A percentile compares a stretch with the other conserved stretches of the same genome.
These are phyloP conservation scores for Gobio occitaniae DNA, from an alignment of 2,797 vertebrate species.

Conservation along the genomic window DNA sequence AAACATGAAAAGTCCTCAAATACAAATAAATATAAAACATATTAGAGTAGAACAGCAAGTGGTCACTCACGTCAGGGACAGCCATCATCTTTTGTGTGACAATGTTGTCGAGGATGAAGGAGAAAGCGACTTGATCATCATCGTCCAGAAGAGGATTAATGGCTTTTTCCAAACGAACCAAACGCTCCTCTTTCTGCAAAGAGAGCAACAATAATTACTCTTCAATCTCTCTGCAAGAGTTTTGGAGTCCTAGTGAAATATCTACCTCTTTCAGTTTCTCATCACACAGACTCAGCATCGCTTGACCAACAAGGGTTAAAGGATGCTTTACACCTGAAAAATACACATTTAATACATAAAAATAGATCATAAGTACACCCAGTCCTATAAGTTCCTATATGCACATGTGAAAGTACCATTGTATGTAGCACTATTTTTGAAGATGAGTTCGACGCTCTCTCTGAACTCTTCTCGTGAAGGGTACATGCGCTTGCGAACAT, in stretches of 20 bases:
- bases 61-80: constrained; percentile 89
- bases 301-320: constrained; percentile 95
- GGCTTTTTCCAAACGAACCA: constrained; percentile 96
- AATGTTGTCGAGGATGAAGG: constrained; percentile 99
- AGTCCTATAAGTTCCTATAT: neutral
- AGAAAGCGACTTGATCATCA: constrained; percentile 98
- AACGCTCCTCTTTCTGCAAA: constrained; percentile 92
- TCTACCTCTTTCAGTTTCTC: constrained; percentile 95
- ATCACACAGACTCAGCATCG: constrained; percentile 96
- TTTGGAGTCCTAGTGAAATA: constrained; percentile 1
- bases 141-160: constrained; percentile 98
- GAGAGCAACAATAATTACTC: constrained; percentile 11
- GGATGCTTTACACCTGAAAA: constrained; percentile 92
- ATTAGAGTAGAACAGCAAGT: neutral
- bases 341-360: neutral
- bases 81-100: constrained; percentile 99
- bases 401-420: constrained; percentile 81
- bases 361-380: neutral
- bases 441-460: constrained; percentile 92
- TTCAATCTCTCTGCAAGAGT: neutral
- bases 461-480: constrained; percentile 96
- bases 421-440: constrained; percentile 96
- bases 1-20: neutral
- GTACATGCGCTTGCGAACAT: constrained; percentile 93
- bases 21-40: neutral